Evolutionary conservation across 2,797 vertebrate genomes (phyloP).

Genomic region (Mus caroli): DNA sequence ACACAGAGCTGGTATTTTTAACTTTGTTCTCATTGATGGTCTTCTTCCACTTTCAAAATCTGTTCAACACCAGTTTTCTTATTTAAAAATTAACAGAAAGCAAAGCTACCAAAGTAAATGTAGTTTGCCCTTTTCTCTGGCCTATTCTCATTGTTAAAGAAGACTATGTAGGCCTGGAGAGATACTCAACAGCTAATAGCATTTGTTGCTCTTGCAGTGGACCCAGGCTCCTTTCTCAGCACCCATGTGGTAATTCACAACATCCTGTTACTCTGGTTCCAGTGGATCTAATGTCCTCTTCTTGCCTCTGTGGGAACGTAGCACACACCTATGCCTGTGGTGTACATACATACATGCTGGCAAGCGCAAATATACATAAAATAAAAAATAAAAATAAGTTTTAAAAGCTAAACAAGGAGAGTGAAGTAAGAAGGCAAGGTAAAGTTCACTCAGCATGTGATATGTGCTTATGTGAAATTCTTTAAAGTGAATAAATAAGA

Average conservation of each 20-base stretch:
- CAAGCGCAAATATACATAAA: not conserved
- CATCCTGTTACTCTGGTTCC: not conserved
- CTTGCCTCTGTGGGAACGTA: not conserved
- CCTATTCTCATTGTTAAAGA: not conserved
- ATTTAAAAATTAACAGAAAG: not conserved
- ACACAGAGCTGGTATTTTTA: not conserved
- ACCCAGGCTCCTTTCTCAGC: not conserved
- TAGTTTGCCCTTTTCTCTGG: constrained; percentile 26
- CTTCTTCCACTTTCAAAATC: constrained; percentile 34
- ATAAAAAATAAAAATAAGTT: not conserved
- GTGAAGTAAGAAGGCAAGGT: not conserved
- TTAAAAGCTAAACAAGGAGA: not conserved
- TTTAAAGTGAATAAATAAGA: not conserved
- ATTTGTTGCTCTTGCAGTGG: not conserved
- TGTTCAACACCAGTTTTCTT: constrained; percentile 27
- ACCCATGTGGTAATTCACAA: not conserved
- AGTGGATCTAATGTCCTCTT: not conserved
- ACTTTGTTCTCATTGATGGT: not conserved
- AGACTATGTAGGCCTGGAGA: not conserved
- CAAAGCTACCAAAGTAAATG: not conserved
- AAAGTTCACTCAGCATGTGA: not conserved
- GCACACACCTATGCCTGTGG: no score
- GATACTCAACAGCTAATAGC: not conserved
- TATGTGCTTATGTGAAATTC: not conserved
- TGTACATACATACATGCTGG: no score